These are phyloP conservation scores for Erynnis tages DNA, from an alignment of 2,888 invertebrate genomes.

Conservation along the genomic window DNA sequence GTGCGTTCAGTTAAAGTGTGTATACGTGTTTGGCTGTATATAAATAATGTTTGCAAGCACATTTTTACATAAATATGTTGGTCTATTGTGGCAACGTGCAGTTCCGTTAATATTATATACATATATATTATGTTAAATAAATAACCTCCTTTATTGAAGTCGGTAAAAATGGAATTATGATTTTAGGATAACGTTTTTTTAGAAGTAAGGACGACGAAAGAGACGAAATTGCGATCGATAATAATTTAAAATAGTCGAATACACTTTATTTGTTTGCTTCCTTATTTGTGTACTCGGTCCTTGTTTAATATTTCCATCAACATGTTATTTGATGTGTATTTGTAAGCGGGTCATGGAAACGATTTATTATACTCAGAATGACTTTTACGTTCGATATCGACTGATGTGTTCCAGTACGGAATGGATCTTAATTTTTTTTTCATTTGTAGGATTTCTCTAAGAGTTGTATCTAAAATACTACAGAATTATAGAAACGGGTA, in stretches of 20 bases:
- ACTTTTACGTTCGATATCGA: slow-evolving; percentile 25
- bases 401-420: slow-evolving; percentile 23
- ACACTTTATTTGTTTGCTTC: slow-evolving; percentile 3
- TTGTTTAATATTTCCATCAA: slow-evolving; percentile 22
- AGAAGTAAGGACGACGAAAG: background rate
- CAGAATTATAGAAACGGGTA: no score
- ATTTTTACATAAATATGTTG: no score
- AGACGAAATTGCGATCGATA: background rate
- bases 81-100: no score
- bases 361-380: slow-evolving; percentile 22
- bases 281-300: slow-evolving; percentile 7
- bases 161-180: background rate
- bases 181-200: background rate
- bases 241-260: background rate
- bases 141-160: no score
- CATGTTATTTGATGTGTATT: slow-evolving; percentile 24
- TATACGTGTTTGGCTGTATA: no score
- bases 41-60: no score
- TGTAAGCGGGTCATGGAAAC: slow-evolving; percentile 20
- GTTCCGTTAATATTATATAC: no score
- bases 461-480: no score
- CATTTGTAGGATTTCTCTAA: background rate
- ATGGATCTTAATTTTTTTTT: background rate
- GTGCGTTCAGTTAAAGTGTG: no score
- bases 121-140: no score